A percentile compares a stretch with the other conserved stretches of the same genome.
These are phyloP conservation scores for Drosophila santomea DNA, from an alignment of 1,140 invertebrate genomes.

Conservation along the genomic window DNA sequence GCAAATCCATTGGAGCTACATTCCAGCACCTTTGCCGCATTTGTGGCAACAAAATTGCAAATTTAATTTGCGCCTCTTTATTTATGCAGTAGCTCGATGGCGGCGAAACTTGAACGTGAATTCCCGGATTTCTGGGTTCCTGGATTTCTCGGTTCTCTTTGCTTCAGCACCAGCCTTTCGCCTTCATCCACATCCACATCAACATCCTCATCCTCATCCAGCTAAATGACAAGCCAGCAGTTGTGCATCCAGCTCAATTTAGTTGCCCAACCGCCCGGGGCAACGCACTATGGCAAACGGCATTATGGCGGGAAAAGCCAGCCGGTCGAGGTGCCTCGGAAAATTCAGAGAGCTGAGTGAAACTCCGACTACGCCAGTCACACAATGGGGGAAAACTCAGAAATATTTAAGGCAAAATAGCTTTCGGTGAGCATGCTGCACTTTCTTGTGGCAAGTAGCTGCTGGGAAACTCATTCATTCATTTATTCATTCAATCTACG, in stretches of 20 bases:
- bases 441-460: background rate
- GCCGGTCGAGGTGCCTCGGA: background rate
- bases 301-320: background rate
- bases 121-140: background rate
- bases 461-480: slow-evolving; percentile 2
- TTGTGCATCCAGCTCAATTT: slow-evolving; percentile 21
- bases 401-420: slow-evolving; percentile 4
- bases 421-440: background rate
- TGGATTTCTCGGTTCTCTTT: background rate
- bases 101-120: slow-evolving; percentile 4
- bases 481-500: background rate
- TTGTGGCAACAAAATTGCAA: slow-evolving; percentile 52
- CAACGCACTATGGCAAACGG: slow-evolving; percentile 3
- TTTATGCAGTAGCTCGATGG: slow-evolving; percentile 57
- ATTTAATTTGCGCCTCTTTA: slow-evolving; percentile 77
- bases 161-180: background rate
- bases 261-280: slow-evolving; percentile 8
- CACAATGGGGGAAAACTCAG: background rate
- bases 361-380: background rate
- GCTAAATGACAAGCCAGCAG: slow-evolving; percentile 9
- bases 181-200: background rate
- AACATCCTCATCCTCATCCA: background rate
- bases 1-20: slow-evolving; percentile 37
- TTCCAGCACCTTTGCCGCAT: background rate
- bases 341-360: background rate